Evolutionary conservation across 1,140 invertebrate species (phyloP), one percentile per base, ranked within the genome.

Genomic region (Ylistrum balloti): DNA sequence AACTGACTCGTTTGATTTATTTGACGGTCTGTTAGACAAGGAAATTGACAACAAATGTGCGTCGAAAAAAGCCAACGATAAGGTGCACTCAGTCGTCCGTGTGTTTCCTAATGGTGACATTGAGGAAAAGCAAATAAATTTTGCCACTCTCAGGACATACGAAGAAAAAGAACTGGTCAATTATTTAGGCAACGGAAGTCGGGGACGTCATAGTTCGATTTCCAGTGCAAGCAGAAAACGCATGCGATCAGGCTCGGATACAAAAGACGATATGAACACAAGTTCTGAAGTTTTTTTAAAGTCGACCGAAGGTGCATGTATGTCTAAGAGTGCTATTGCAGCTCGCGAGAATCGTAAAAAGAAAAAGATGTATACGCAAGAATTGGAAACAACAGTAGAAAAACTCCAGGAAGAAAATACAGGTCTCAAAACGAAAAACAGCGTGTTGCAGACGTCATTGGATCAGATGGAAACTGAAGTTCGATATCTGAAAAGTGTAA

Each of bases 281-380:
- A 28, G 56, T n/a, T 74, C 56, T 5, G 5, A 22, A 28, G 17
- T 45, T 9, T 9, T 1, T 45, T 45, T 45, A 45, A 5, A 28
- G 3, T 74, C 56, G 5, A n/a, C 5, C 45, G 96, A 41, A 97
- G 97, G 91, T 45, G 34, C 86, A 13, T 91, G 91, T 85, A 92
- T 89, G 74, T 90, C 93, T 32, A 94, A 93, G 88, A 94, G 91
- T 91, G 94, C 94, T 20, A 89, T 94, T 56, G 92, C 92, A 35
- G 94, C 94, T 45, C 87, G 94, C 22, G 93, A 93, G 87, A 94
- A 93, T 45, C 88, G 94, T 33, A 41, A 91, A 35, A 93, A 91
- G 85, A 94, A 94, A 90, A 94, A 94, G 85, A 85, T 91, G 33
- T 93, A 94, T 41, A 33, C 94, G 7, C 34, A 92, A 56, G 91